phyloP scores from a whole-genome alignment of 2,797 vertebrate species.

The Craterocephalus amniculus region DNA sequence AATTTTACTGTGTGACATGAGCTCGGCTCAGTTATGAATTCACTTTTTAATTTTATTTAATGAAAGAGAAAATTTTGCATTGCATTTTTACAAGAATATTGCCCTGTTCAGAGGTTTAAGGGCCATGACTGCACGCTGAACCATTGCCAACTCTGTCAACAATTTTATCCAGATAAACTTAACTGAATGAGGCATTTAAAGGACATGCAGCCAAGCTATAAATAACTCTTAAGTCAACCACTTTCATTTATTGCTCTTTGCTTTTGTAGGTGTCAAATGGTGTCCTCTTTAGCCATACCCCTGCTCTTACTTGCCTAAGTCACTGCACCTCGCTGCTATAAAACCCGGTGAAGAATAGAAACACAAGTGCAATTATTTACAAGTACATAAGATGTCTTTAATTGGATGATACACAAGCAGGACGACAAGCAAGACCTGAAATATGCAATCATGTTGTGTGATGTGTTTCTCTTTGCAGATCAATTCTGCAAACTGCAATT shows the following conservation, averaged over 20 bases:
- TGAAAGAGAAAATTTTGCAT: not conserved
- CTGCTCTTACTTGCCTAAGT: constrained; percentile 66
- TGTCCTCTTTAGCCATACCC: constrained; percentile 59
- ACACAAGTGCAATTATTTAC: not conserved
- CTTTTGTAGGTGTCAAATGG: constrained; percentile 38
- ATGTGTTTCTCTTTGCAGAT: constrained; percentile 64
- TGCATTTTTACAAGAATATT: constrained; percentile 33
- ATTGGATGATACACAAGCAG: constrained; percentile 16
- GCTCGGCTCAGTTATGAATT: not conserved
- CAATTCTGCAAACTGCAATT: constrained; percentile 66
- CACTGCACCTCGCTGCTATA: constrained; percentile 12
- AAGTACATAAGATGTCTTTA: not conserved
- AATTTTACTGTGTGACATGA: constrained; percentile 11
- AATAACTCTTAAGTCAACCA: constrained; percentile 55
- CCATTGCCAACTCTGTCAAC: constrained; percentile 35
- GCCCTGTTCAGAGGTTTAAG: constrained; percentile 35
- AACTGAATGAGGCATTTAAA: constrained; percentile 48
- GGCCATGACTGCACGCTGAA: constrained; percentile 47
- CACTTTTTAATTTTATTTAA: not conserved
- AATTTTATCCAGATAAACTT: constrained; percentile 50
- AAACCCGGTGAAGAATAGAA: not conserved
- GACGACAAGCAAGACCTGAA: constrained; percentile 72
- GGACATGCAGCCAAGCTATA: constrained; percentile 47
- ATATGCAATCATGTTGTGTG: constrained; percentile 53
- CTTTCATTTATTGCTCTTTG: constrained; percentile 57